phyloP scores from a whole-genome alignment of 1,140 invertebrate species.

The Sminthurinus signatus region DNA sequence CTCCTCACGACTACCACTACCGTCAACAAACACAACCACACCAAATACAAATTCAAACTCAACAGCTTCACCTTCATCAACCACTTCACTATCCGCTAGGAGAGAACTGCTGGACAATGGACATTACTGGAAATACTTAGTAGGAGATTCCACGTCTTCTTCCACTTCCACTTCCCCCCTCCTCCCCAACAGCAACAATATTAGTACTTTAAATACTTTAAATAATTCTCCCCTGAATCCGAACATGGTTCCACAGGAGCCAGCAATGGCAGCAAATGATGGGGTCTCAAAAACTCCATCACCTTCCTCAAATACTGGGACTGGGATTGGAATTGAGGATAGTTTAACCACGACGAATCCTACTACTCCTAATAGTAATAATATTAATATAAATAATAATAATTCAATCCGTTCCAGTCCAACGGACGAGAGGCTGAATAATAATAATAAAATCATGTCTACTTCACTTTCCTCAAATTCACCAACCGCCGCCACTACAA shows the following conservation, averaged over 20 bases:
- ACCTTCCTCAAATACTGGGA: constrained; percentile 12
- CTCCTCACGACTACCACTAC: too few species aligned
- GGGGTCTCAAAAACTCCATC: constrained; percentile 34
- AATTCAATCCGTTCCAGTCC: constrained; percentile 6
- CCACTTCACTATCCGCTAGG: too few species aligned
- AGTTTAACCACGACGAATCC: neutral
- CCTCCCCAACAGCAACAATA: too few species aligned
- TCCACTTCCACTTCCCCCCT: too few species aligned
- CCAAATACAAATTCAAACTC: too few species aligned
- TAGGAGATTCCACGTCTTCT: constrained; percentile 23
- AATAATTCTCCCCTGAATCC: too few species aligned
- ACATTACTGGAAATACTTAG: constrained; percentile 40
- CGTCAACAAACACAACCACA: too few species aligned
- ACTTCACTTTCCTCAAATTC: constrained; percentile 9
- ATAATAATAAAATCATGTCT: constrained; percentile 18
- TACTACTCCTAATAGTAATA: neutral
- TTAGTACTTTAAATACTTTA: too few species aligned
- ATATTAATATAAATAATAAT: too few species aligned
- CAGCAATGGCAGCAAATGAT: constrained; percentile 30
- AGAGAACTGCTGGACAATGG: constrained; percentile 34
- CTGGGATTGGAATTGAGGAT: neutral
- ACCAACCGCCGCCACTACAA: neutral
- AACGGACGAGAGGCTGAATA: constrained; percentile 6
- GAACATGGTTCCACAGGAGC: constrained; percentile 39
- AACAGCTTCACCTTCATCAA: constrained; percentile 5